These are phyloP conservation scores for Arremon brunneinucha DNA, from an alignment of 2,797 vertebrate species.

Conservation along the genomic window DNA sequence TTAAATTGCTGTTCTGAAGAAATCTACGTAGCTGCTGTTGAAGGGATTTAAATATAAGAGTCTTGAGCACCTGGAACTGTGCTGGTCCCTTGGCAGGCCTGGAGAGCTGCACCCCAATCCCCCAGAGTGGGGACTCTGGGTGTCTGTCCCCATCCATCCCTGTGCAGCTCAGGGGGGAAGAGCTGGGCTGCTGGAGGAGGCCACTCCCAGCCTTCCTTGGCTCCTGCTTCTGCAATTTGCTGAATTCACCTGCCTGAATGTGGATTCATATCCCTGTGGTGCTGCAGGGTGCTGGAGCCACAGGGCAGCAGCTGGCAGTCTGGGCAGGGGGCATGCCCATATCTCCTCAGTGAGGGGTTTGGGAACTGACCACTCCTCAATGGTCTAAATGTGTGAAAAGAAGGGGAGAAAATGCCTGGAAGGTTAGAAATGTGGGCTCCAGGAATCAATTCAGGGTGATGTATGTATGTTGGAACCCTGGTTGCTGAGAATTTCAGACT, in stretches of 20 bases:
- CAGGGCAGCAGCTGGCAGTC: background rate
- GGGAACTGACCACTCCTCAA: too few species aligned
- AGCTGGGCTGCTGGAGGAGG: background rate
- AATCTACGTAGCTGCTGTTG: rapidly evolving
- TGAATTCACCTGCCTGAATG: rapidly evolving
- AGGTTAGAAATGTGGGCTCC: background rate
- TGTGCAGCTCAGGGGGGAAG: too few species aligned
- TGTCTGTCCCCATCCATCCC: rapidly evolving
- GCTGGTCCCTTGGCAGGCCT: background rate
- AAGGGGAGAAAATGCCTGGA: background rate
- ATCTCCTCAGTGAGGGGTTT: background rate
- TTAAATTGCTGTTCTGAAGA: background rate
- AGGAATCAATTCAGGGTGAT: background rate
- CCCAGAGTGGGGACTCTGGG: rapidly evolving
- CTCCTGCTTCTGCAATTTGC: background rate
- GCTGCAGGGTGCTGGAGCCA: background rate
- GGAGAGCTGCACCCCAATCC: background rate
- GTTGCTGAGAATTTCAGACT: background rate
- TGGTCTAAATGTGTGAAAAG: background rate
- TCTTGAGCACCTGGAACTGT: background rate
- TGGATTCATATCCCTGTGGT: background rate
- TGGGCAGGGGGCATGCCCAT: background rate
- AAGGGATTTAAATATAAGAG: background rate
- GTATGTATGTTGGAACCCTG: background rate
- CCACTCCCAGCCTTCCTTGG: background rate